Evolutionary conservation across 2,113 vertebrate genomes (phyloP).

Genomic region (Protomyctophum bolini): DNA sequence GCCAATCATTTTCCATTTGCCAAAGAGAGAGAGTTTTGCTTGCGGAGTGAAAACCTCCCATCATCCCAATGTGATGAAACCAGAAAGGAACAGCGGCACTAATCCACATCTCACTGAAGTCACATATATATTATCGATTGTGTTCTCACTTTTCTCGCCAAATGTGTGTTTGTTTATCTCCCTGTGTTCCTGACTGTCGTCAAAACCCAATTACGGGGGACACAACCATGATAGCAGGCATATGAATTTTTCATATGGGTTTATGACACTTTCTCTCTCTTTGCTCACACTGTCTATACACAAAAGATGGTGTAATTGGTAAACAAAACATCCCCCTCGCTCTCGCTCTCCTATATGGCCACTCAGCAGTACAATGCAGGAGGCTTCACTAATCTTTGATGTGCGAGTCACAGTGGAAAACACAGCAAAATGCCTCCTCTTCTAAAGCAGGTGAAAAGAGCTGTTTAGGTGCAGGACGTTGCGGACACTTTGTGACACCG

Average conservation of each 20-base stretch:
- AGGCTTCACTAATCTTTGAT: conserved; percentile 53
- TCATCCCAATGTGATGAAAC: neutral
- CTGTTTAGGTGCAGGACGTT: conserved; percentile 24
- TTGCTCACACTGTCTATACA: conserved; percentile 55
- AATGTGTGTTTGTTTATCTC: conserved; percentile 14
- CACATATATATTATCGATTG: conserved; percentile 13
- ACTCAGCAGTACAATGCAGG: conserved; percentile 62
- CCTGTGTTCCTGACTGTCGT: conserved; percentile 48
- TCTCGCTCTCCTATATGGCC: conserved; percentile 52
- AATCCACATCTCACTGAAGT: conserved; percentile 28
- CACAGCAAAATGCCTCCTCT: conserved; percentile 52
- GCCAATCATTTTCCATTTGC: conserved; percentile 19
- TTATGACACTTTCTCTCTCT: conserved; percentile 46
- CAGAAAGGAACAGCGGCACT: neutral
- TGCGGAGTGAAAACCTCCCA: too few species aligned
- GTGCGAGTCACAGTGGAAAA: conserved; percentile 61
- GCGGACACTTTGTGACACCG: conserved; percentile 23
- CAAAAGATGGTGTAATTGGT: conserved; percentile 70
- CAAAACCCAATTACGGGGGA: conserved; percentile 73
- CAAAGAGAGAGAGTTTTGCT: neutral
- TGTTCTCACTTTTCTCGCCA: neutral
- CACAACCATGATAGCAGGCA: conserved; percentile 56
- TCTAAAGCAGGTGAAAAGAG: conserved; percentile 32
- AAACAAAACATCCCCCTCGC: conserved; percentile 55
- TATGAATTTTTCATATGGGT: conserved; percentile 69